Evolutionary conservation across 2,113 vertebrate genomes (phyloP).

Genomic region (Macquaria australasica): DNA sequence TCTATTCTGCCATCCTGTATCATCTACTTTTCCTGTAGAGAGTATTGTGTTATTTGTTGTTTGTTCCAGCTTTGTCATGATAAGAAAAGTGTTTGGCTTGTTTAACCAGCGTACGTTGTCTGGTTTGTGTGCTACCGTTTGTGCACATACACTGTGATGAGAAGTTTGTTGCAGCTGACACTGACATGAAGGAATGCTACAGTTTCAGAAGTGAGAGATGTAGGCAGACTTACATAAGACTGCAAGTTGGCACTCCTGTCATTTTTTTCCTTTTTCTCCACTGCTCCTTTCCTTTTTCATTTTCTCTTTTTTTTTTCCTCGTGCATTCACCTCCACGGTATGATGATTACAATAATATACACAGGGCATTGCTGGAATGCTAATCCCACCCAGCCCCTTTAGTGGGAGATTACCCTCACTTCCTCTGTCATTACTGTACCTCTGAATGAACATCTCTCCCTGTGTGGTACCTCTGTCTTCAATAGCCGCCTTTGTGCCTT

Average conservation of each 20-base stretch:
- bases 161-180: constrained; percentile 27
- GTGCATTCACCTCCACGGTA: constrained; percentile 36
- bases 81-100: neutral
- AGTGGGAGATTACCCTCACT: constrained; percentile 48
- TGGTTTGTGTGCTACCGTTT: constrained; percentile 5
- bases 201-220: constrained; percentile 37
- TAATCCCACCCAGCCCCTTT: constrained; percentile 42
- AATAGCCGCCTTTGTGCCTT: constrained; percentile 79
- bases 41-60: neutral
- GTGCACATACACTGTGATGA: neutral
- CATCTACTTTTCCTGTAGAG: neutral
- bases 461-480: constrained; percentile 64
- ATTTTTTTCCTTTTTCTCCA: constrained; percentile 21
- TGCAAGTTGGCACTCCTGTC: constrained; percentile 44
- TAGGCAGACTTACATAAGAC: constrained; percentile 66
- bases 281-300: constrained; percentile 15
- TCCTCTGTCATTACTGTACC: constrained; percentile 59
- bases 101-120: neutral
- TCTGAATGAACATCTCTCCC: constrained; percentile 60
- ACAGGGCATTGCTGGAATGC: constrained; percentile 45
- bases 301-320: neutral
- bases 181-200: constrained; percentile 41
- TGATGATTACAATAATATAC: constrained; percentile 62
- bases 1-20: neutral
- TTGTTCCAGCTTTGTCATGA: neutral